phyloP scores from a whole-genome alignment of 2,113 vertebrate genomes.

The Chlorocebus sabaeus region DNA sequence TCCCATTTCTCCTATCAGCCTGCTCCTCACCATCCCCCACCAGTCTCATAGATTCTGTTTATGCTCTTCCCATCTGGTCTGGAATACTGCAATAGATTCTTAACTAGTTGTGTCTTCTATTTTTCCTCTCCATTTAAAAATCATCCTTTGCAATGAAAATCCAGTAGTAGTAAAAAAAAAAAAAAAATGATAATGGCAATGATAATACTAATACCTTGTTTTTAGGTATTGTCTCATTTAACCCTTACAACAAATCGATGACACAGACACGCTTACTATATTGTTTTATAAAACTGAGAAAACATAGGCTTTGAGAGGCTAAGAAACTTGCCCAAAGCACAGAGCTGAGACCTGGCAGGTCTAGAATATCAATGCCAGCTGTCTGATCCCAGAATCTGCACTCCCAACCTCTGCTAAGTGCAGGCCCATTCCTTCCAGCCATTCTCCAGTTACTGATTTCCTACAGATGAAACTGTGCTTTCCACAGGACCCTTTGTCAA shows the following conservation, averaged over 20 bases:
- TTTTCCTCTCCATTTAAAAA: not conserved
- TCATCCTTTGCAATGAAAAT: not conserved
- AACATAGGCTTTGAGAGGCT: not conserved
- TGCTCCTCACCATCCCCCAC: not conserved
- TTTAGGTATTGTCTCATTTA: not conserved
- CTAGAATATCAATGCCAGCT: not conserved
- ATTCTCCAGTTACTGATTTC: not conserved
- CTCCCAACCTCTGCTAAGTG: not conserved
- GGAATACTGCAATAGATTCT: not conserved
- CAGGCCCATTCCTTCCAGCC: not conserved
- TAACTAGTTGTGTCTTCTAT: not conserved
- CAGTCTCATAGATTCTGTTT: not conserved
- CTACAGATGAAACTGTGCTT: not conserved
- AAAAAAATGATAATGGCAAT: not conserved
- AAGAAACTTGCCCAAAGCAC: not conserved
- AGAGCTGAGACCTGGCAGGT: not conserved
- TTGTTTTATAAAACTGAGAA: not conserved
- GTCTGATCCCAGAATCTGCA: not conserved
- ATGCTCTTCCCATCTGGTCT: not conserved
- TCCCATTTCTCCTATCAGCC: not conserved
- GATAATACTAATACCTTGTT: not conserved
- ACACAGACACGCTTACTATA: not conserved
- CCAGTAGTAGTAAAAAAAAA: not conserved
- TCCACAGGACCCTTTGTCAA: not conserved
- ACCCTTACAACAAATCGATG: not conserved